Conservation (phyloP, 2,888 invertebrate genomes). For the Oasisia sp. region DNA sequence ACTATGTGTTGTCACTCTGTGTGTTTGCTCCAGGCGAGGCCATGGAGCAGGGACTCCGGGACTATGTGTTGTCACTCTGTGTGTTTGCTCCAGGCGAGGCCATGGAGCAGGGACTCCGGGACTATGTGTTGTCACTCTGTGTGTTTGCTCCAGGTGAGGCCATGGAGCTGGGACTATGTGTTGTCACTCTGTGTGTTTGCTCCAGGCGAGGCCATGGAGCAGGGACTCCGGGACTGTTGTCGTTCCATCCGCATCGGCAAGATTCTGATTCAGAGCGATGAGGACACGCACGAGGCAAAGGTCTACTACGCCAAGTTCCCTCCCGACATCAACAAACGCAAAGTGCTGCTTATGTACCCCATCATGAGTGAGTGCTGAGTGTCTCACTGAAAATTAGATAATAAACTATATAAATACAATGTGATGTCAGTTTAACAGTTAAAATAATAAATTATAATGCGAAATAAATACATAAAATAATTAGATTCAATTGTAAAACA, state of each 20-base stretch:
- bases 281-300: constrained; percentile 93
- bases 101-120: not conserved
- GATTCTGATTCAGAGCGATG: constrained; percentile 95
- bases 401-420: no score
- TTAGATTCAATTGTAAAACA: no score
- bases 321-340: constrained; percentile 88
- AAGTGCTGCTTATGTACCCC: constrained; percentile 96
- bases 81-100: no score
- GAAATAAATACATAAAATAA: no score
- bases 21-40: not conserved
- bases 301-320: constrained; percentile 97
- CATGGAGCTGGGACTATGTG: constrained; percentile 78
- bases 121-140: not conserved
- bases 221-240: constrained; percentile 87
- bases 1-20: no score
- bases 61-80: no score
- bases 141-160: constrained; percentile 74
- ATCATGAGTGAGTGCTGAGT: constrained; percentile 85
- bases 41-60: no score
- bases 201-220: constrained; percentile 89
- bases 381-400: not conserved
- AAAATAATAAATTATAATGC: no score
- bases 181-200: not conserved
- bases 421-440: no score
- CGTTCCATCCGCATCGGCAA: constrained; percentile 98